Conservation (phyloP, 2,888 invertebrate genomes). For the Phania funesta region DNA sequence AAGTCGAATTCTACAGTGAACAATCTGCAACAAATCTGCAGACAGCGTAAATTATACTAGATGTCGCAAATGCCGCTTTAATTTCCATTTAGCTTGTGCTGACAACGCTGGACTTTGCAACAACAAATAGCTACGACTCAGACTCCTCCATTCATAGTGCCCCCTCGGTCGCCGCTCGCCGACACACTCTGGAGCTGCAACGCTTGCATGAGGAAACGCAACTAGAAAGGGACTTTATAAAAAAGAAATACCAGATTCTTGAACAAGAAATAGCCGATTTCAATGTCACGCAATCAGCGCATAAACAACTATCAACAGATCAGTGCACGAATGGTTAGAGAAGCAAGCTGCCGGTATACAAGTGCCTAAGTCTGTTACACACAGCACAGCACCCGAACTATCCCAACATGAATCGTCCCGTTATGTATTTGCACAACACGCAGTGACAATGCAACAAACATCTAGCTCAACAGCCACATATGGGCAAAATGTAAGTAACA, state of each 20-base stretch:
- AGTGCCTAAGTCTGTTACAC: not conserved
- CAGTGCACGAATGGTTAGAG: slow-evolving; percentile 8
- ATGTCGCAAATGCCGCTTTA: not conserved
- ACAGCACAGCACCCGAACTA: not conserved
- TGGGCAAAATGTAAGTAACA: not conserved
- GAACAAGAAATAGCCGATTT: not conserved
- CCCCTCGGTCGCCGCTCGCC: not conserved
- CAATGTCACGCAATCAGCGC: not conserved
- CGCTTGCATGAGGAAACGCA: slow-evolving; percentile 18
- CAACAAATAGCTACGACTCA: not conserved
- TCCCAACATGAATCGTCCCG: not conserved
- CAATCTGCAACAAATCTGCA: not conserved
- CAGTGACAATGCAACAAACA: not conserved
- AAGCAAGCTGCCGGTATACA: not conserved
- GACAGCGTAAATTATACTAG: not conserved
- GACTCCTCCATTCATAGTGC: not conserved
- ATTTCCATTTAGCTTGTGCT: not conserved
- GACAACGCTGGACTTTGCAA: not conserved
- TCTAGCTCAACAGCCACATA: not conserved
- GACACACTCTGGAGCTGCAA: not conserved
- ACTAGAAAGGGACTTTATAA: not conserved
- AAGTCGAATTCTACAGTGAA: not conserved
- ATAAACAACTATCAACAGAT: not conserved
- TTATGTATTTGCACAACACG: not conserved
- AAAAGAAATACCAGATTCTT: slow-evolving; percentile 11